Evolutionary conservation across 2,113 vertebrate species (phyloP).

Genomic region (Cervus canadensis): DNA sequence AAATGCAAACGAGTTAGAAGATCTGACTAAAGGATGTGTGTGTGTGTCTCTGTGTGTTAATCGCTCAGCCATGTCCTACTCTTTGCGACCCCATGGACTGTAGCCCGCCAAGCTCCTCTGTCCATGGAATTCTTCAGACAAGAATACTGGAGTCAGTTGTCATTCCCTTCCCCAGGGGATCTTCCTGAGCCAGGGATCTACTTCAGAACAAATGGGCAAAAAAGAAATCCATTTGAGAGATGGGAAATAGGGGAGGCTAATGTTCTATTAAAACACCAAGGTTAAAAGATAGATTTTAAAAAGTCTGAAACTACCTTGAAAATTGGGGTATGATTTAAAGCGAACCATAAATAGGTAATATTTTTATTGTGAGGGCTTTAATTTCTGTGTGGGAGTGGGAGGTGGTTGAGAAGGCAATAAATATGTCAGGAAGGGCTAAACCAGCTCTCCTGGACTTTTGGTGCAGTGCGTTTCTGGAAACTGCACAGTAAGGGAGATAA

Average conservation of each 20-base stretch:
- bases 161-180: not conserved
- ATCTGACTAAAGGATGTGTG: not conserved
- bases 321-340: not conserved
- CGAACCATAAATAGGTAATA: not conserved
- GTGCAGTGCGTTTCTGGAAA: constrained; percentile 8
- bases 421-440: not conserved
- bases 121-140: not conserved
- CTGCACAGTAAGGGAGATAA: not conserved
- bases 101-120: not conserved
- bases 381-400: not conserved
- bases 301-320: not conserved
- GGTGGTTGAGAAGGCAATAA: not conserved
- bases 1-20: not conserved
- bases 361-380: not conserved
- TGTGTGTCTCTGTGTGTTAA: not conserved
- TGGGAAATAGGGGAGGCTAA: not conserved
- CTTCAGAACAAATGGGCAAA: not conserved
- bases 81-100: not conserved
- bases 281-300: not conserved
- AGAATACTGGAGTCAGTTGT: not conserved
- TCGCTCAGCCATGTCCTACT: not conserved
- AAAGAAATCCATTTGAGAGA: not conserved
- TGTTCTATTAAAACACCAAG: constrained; percentile 3
- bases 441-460: not conserved
- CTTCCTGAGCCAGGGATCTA: not conserved